Evolutionary conservation across 2,797 vertebrate species (phyloP).

Genomic region (Lemur catta): DNA sequence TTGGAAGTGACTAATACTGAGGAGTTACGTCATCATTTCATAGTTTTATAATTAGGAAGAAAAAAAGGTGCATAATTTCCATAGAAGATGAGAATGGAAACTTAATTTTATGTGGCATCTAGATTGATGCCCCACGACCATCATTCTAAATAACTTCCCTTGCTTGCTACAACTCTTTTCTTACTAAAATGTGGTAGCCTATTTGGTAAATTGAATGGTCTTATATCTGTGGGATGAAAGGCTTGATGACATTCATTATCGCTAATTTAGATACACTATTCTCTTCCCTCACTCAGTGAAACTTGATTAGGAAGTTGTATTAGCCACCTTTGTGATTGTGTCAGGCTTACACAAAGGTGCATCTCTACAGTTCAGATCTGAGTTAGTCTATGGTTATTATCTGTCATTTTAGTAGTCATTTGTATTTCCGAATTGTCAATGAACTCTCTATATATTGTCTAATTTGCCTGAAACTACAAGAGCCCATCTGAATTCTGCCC

Average conservation of each 20-base stretch:
- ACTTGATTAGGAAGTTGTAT: constrained; percentile 4
- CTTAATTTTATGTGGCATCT: not conserved
- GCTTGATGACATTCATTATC: not conserved
- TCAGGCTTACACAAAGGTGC: not conserved
- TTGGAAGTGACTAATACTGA: not conserved
- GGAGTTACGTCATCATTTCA: not conserved
- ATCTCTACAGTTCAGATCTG: not conserved
- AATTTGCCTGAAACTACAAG: not conserved
- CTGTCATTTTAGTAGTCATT: not conserved
- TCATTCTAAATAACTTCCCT: not conserved
- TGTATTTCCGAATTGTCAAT: not conserved
- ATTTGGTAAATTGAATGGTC: not conserved
- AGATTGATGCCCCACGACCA: not conserved
- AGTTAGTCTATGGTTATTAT: not conserved
- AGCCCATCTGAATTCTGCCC: not conserved
- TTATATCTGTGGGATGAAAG: not conserved
- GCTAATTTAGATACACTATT: not conserved
- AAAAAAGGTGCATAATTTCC: not conserved
- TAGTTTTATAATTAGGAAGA: not conserved
- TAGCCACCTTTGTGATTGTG: not conserved
- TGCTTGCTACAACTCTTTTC: not conserved
- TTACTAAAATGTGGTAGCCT: not conserved
- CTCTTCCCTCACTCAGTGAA: not conserved
- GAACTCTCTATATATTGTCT: not conserved
- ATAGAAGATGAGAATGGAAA: not conserved